Conservation (phyloP, 2,888 invertebrate genomes). For the Congeria kusceri region DNA sequence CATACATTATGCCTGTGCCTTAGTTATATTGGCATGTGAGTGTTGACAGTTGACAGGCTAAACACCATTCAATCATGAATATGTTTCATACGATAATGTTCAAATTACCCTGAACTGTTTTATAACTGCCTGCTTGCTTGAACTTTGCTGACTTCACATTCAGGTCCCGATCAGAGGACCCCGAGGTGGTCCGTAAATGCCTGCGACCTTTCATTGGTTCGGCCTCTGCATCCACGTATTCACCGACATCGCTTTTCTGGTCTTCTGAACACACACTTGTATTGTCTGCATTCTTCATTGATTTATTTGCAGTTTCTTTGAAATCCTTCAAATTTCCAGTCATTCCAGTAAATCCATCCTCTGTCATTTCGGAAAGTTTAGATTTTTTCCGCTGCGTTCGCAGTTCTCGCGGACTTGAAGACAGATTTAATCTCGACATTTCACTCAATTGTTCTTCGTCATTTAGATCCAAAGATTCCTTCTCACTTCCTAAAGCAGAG, state of each 20-base stretch:
- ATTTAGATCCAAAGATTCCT: slow-evolving; percentile 84
- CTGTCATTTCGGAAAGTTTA: slow-evolving; percentile 38
- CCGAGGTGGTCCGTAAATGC: slow-evolving; percentile 19
- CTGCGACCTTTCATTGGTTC: slow-evolving; percentile 52
- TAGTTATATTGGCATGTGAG: too few species aligned
- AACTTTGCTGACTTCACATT: slow-evolving; percentile 13
- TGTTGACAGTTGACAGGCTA: too few species aligned
- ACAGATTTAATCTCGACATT: slow-evolving; percentile 45
- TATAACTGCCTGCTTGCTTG: slow-evolving; percentile 11
- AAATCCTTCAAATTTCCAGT: slow-evolving; percentile 43
- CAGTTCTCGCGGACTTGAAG: slow-evolving; percentile 20
- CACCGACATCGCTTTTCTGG: slow-evolving; percentile 65
- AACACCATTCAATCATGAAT: too few species aligned
- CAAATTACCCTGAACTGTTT: too few species aligned
- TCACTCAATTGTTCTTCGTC: slow-evolving; percentile 86
- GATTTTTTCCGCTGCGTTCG: slow-evolving; percentile 33
- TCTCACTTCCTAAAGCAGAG: slow-evolving; percentile 88
- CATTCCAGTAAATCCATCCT: slow-evolving; percentile 58
- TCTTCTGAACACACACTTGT: slow-evolving; percentile 45
- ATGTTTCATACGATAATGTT: too few species aligned
- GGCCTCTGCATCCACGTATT: slow-evolving; percentile 72
- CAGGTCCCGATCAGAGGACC: slow-evolving; percentile 23
- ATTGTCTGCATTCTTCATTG: slow-evolving; percentile 48
- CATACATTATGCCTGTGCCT: too few species aligned
- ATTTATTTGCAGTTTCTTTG: slow-evolving; percentile 55